Base-by-base conservation (phyloP, 2,113 vertebrate species). In the Mirza zaza region DNA sequence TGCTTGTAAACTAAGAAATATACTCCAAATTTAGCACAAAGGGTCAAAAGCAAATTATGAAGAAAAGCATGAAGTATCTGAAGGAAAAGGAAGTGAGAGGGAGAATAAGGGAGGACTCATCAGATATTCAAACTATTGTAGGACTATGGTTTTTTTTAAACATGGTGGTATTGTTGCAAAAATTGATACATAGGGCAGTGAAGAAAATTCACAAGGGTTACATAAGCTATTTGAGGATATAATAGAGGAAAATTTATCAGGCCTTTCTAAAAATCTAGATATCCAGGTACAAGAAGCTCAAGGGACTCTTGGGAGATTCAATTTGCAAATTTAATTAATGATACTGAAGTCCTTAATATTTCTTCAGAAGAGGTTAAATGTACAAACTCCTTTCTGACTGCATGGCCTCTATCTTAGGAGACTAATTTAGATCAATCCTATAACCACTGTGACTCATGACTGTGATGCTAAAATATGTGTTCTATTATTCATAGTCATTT, bases 401-500 rank as follows among this genome's bases (percentile, higher is more conserved):
- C n/a, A 1, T 23, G 57, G 23, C 29, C 8, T 87, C 18, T 75
- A 34, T 92, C 85, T 93, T 75, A 89, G 34, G 18, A 87, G 80
- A 73, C 68, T 87, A 80, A 80, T 23, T 52, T 70, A 81, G 29
- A 79, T 86, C 70, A 75, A 36, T 27, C 57, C n/a, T 83, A 6
- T 87, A 93, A 91, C 5, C 15, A 5, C 27, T 80, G 5, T 80
- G 84, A 87, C 5, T 92, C 65, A 95, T 34, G 45, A n/a, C 68
- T 83, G 3, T 67, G 21, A 84, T 18, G 75, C 23, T 79, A 61
- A 81, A 96, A 87, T 68, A 6, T 17, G 55, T 79, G 23, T 42
- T 65, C 77, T 70, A 50, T 59, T 92, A 96, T 86, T 85, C 42
- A 57, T 18, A 85, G 39, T 77, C 34, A 42, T 89, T 80, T 87